Evolutionary conservation across 1,140 invertebrate species (phyloP).

Genomic region (Mizuhopecten yessoensis): DNA sequence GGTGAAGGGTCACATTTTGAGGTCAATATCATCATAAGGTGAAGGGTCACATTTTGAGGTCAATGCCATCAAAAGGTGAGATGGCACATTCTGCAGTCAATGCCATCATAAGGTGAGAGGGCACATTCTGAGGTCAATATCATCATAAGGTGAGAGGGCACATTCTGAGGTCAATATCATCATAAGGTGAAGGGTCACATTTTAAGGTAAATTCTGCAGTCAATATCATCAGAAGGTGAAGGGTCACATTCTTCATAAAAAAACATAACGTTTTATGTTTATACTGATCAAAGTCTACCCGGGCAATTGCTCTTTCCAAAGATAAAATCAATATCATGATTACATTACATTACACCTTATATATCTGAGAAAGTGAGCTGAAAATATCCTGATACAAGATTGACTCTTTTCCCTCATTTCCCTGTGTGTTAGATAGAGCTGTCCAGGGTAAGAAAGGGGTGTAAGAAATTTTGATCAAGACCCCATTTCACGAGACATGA

Average conservation of each 20-base stretch:
- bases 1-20: background rate
- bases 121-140: background rate
- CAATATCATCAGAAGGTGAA: background rate
- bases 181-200: background rate
- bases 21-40: background rate
- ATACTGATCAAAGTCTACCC: too few species aligned
- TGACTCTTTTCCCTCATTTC: too few species aligned
- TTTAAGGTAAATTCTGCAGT: background rate
- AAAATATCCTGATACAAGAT: too few species aligned
- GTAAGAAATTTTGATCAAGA: too few species aligned
- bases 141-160: background rate
- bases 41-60: background rate
- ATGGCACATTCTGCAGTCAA: background rate
- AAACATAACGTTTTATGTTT: too few species aligned
- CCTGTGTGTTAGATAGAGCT: too few species aligned
- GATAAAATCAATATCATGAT: too few species aligned
- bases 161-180: background rate
- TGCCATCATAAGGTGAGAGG: background rate
- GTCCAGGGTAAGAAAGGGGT: too few species aligned
- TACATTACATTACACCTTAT: too few species aligned
- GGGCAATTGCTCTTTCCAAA: too few species aligned
- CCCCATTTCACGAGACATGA: too few species aligned
- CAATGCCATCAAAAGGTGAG: slow-evolving; percentile 35
- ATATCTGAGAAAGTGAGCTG: too few species aligned
- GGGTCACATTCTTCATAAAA: background rate